Evolutionary conservation across 2,797 vertebrate species (phyloP).

Genomic region (Cyclopterus lumpus): DNA sequence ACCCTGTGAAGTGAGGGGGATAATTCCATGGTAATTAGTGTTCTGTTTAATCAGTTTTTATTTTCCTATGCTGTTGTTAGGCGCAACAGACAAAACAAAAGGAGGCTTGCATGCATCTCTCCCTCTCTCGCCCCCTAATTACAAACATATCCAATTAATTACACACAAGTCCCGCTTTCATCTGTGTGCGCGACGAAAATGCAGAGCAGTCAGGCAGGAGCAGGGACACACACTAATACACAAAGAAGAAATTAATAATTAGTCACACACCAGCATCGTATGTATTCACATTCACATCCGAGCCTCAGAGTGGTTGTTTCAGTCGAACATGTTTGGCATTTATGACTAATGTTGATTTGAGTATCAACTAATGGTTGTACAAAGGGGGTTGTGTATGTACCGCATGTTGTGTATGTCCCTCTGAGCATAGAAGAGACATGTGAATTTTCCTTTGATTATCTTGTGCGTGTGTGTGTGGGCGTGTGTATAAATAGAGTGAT

Average conservation of each 20-base stretch:
- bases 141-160: constrained; percentile 85
- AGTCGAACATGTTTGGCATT: constrained; percentile 44
- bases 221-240: constrained; percentile 63
- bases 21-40: constrained; percentile 84
- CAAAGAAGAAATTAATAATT: constrained; percentile 70
- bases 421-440: not conserved
- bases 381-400: constrained; percentile 3
- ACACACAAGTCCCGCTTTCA: constrained; percentile 78
- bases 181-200: constrained; percentile 65
- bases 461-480: not conserved
- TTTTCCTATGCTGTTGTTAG: constrained; percentile 72
- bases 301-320: constrained; percentile 17
- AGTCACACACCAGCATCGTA: constrained; percentile 56
- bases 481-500: constrained; percentile 14
- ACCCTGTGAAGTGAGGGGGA: constrained; percentile 78
- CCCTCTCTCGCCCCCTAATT: constrained; percentile 75
- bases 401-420: constrained; percentile 15
- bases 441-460: constrained; percentile 25
- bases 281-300: constrained; percentile 28
- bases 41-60: constrained; percentile 84
- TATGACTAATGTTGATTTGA: constrained; percentile 28
- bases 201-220: constrained; percentile 62
- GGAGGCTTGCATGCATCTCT: constrained; percentile 67
- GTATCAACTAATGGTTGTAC: constrained; percentile 13
- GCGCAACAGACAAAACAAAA: constrained; percentile 77